phyloP scores from a whole-genome alignment of 2,113 vertebrate species.

The Nematolebias whitei region DNA sequence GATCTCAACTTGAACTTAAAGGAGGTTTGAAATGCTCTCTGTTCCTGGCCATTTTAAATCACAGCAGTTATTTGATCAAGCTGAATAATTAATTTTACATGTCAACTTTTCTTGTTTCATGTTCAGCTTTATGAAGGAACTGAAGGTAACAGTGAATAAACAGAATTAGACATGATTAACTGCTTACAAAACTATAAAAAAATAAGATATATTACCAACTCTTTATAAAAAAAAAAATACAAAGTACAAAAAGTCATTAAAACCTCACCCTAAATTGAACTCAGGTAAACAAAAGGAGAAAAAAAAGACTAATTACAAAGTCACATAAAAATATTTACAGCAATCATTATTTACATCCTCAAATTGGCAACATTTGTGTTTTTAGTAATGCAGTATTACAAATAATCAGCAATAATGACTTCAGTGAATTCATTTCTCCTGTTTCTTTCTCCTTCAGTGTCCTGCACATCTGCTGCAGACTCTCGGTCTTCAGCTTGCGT shows the following conservation, averaged over 20 bases:
- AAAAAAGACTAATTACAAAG: not conserved
- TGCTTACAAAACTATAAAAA: no score
- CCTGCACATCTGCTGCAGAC: not conserved
- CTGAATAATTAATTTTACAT: no score
- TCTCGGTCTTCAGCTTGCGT: not conserved
- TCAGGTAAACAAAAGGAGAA: not conserved
- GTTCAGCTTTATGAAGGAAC: no score
- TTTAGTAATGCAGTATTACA: conserved; percentile 10
- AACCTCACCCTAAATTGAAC: not conserved
- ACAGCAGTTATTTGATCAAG: no score
- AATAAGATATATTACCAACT: no score
- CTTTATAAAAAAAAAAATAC: no score
- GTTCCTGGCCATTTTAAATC: no score
- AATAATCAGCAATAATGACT: not conserved
- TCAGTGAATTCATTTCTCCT: not conserved
- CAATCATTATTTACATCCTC: not conserved
- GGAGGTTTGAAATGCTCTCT: no score
- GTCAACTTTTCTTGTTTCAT: no score
- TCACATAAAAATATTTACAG: conserved; percentile 9
- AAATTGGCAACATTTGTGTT: not conserved
- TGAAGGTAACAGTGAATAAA: no score
- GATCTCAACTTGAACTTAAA: no score
- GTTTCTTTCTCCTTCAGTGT: conserved; percentile 1
- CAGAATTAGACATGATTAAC: no score
- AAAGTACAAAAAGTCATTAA: not conserved